Percentiles rank a stretch among this genome's conserved stretches.
These are phyloP conservation scores for Cyanoderma ruficeps DNA, from an alignment of 2,113 vertebrate genomes.

Conservation along the genomic window DNA sequence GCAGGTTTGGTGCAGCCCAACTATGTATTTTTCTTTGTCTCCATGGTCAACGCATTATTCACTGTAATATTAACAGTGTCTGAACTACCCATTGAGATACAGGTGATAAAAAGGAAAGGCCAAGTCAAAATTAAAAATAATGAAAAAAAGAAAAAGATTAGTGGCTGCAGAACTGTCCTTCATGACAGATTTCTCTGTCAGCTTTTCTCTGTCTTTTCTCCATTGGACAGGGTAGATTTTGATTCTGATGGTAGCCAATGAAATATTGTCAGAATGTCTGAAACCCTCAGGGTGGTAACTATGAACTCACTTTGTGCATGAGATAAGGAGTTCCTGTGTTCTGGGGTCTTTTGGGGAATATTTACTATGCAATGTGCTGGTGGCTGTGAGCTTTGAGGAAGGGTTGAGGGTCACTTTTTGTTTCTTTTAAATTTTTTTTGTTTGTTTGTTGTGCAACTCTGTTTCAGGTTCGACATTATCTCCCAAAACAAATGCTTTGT, in stretches of 20 bases:
- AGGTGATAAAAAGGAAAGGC: neutral
- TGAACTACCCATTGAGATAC: neutral
- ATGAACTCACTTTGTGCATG: neutral
- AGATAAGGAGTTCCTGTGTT: neutral
- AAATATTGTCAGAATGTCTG: neutral
- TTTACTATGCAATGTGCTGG: neutral
- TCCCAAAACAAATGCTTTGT: neutral
- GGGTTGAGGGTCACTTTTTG: accelerated
- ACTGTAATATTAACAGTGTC: neutral
- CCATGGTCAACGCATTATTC: neutral
- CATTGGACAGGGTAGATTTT: neutral
- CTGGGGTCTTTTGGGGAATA: neutral
- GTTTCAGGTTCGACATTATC: neutral
- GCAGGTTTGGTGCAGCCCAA: neutral
- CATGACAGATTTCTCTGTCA: neutral
- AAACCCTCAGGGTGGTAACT: neutral
- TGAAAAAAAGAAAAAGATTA: neutral
- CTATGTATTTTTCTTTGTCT: neutral
- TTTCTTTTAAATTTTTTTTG: neutral
- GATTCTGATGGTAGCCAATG: neutral
- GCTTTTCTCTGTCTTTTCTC: neutral
- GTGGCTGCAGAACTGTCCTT: neutral
- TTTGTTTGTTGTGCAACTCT: neutral
- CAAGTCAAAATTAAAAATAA: neutral
- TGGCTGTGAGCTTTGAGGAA: neutral